Evolutionary conservation across 2,888 invertebrate species (phyloP), one percentile per base, ranked within the genome.

Genomic region (Dynastes hyllus): DNA sequence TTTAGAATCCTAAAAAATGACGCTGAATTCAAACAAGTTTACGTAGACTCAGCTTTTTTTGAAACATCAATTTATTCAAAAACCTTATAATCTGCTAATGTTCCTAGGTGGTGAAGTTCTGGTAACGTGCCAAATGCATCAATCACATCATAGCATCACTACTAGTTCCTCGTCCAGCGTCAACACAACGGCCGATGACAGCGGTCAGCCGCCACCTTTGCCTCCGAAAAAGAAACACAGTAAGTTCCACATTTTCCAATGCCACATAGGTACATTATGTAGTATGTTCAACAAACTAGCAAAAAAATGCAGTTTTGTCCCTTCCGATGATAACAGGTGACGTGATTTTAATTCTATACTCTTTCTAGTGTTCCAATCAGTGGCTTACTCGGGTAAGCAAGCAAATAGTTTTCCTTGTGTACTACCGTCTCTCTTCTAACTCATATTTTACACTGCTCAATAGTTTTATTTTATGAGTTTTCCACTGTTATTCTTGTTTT

Each of bases 211-310:
- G 81, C 98, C 98, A 81, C 98, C 98, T 71, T 90, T 98, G 82
- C 98, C 98, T 61, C 94, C 95, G 66, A 98, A 98, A 91, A 97
- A 97, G 90, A 95, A 95, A 89, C 96, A 98, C 92, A 97, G 97
- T 97, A 93, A 96, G 97, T 95, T 50, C 27, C 16, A 16, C 13
- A 66, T 13, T 37, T 66, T 11, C 40, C 55, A 55, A 22, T 22
- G 5, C 40, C 16, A 6, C 9, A 40, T 37, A 40, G 11, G 13
- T 40, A n/a, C 55, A 22, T 55, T 55, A n/a, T n/a, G 40, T 40
- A 37, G 40, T 9, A 8, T 45, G 11, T 1, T 11, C 45, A 13
- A 66, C 40, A 55, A 55, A 55, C 45, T 45, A 45, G n/a, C 55
- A 55, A 55, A 55, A 22, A 37, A 16, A 66, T 40, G 40, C 16